phyloP scores from a whole-genome alignment of 1,140 invertebrate species.

The Psix sp. region DNA sequence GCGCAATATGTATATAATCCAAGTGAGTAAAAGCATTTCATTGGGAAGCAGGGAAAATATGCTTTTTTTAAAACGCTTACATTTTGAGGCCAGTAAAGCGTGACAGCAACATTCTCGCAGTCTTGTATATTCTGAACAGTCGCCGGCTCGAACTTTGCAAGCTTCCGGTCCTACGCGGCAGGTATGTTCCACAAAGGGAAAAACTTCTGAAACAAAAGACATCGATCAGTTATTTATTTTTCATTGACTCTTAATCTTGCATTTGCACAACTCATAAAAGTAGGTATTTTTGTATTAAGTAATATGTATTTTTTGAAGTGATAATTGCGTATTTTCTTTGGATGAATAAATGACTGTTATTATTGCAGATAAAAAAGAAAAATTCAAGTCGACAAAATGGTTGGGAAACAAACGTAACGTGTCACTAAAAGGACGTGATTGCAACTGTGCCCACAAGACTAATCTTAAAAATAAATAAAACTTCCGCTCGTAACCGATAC shows the following conservation, averaged over 20 bases:
- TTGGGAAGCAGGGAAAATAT: background rate
- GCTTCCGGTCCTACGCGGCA: slow-evolving; percentile 80
- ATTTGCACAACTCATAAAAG: no score
- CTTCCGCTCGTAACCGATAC: slow-evolving; percentile 10
- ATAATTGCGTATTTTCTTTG: no score
- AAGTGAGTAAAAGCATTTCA: no score
- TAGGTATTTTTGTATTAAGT: no score
- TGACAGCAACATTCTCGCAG: slow-evolving; percentile 83
- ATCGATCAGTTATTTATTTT: slow-evolving; percentile 19
- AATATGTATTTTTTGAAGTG: no score
- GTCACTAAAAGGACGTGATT: no score
- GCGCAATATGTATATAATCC: no score
- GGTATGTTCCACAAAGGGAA: slow-evolving; percentile 83
- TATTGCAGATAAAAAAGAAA: no score
- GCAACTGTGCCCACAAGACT: background rate
- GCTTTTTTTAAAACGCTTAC: slow-evolving; percentile 80
- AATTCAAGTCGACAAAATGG: no score
- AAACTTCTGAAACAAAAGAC: slow-evolving; percentile 76
- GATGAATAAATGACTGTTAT: no score
- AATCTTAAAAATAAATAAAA: slow-evolving; percentile 12
- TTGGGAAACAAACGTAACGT: no score
- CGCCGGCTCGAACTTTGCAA: slow-evolving; percentile 79
- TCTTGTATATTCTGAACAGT: slow-evolving; percentile 82
- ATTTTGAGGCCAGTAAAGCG: slow-evolving; percentile 78
- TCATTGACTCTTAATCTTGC: background rate